A percentile compares a stretch with the other conserved stretches of the same genome.
Conservation (phyloP, 37 sponge, comb jelly and placozoan genomes). For the Cliona cf. orientalis region DNA sequence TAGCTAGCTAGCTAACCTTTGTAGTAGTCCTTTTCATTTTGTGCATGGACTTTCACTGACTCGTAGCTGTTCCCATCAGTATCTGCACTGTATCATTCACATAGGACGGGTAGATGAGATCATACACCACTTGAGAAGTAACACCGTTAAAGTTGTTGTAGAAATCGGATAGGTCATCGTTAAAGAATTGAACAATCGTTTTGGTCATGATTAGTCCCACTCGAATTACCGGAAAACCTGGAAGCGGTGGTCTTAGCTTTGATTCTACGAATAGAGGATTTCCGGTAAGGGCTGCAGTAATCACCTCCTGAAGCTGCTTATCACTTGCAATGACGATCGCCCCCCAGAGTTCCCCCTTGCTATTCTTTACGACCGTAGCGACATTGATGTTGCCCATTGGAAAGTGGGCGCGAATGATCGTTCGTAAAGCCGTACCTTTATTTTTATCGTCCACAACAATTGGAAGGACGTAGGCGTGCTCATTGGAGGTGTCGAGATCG, state of each 20-base stretch:
- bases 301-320: not conserved
- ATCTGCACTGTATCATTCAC: not conserved
- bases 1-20: too few species aligned
- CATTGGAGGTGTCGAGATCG: not conserved
- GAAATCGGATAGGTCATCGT: not conserved
- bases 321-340: not conserved
- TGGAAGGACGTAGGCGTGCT: not conserved
- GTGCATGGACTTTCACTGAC: not conserved
- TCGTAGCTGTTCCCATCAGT: not conserved
- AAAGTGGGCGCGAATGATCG: not conserved
- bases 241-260: not conserved
- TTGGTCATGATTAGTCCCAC: not conserved
- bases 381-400: not conserved
- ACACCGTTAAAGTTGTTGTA: slow-evolving; percentile 1
- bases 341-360: not conserved
- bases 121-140: not conserved
- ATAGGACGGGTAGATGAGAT: not conserved
- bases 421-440: not conserved
- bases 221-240: not conserved
- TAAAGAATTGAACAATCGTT: not conserved
- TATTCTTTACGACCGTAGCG: not conserved
- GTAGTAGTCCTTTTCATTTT: too few species aligned
- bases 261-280: slow-evolving; percentile 7
- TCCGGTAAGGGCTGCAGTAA: not conserved
- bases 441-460: slow-evolving; percentile 6